phyloP scores from a whole-genome alignment of 2,797 vertebrate species.

The Bradypus variegatus region DNA sequence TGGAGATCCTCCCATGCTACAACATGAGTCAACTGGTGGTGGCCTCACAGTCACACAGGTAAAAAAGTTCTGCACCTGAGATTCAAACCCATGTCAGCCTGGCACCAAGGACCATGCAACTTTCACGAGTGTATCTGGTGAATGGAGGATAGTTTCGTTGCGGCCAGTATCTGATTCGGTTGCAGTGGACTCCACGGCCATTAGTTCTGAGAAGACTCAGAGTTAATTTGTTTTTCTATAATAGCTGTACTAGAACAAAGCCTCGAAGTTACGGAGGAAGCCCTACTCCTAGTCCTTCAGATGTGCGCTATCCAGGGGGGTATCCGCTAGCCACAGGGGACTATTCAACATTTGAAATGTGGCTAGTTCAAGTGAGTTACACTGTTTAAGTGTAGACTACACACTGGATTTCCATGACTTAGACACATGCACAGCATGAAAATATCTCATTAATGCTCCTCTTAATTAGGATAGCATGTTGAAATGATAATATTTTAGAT shows the following conservation, averaged over 20 bases:
- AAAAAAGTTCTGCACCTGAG: not conserved
- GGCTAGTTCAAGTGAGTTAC: not conserved
- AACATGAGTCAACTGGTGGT: too few species aligned
- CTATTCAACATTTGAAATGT: not conserved
- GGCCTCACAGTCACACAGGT: too few species aligned
- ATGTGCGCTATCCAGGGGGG: rapidly evolving
- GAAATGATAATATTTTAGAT: not conserved
- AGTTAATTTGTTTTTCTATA: not conserved
- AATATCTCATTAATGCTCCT: not conserved
- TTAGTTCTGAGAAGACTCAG: not conserved
- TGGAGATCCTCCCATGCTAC: not conserved
- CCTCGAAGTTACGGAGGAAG: not conserved
- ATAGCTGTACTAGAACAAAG: not conserved
- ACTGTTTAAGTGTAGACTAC: too few species aligned
- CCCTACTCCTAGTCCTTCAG: not conserved
- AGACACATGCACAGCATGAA: not conserved
- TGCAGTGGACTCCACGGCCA: not conserved
- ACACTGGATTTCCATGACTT: not conserved
- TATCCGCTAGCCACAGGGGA: not conserved
- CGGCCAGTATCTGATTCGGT: not conserved
- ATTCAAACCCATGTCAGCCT: not conserved
- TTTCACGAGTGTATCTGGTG: not conserved
- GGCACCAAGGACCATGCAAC: not conserved
- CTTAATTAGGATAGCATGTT: not conserved
- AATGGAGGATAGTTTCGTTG: not conserved